Percentiles rank a stretch among this genome's conserved stretches.
Conservation (phyloP, 2,888 invertebrate species). For the Catocala fraxini region DNA sequence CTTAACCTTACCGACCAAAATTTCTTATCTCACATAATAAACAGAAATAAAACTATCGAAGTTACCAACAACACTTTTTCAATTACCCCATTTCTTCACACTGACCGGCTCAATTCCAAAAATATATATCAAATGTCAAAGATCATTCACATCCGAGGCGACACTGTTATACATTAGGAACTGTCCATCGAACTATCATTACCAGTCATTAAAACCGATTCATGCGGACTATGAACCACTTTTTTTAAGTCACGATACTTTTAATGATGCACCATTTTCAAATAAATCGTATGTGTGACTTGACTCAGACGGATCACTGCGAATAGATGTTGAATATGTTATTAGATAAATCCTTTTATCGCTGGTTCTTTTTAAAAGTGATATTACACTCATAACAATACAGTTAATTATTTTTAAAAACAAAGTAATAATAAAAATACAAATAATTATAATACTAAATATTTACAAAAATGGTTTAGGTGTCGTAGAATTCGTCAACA, state of each 20-base stretch:
- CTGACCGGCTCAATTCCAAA: constrained; percentile 23
- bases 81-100: neutral
- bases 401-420: no score
- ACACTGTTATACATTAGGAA: constrained; percentile 43
- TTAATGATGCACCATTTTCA: constrained; percentile 76
- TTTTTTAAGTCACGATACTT: constrained; percentile 67
- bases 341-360: no score
- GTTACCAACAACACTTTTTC: neutral
- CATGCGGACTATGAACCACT: constrained; percentile 52
- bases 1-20: no score
- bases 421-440: no score
- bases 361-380: no score
- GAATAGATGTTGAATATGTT: no score
- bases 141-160: constrained; percentile 32
- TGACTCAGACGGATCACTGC: constrained; percentile 5
- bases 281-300: constrained; percentile 61
- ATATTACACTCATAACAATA: no score
- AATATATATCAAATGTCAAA: constrained; percentile 44
- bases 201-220: constrained; percentile 64
- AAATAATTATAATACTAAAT: no score
- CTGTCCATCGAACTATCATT: constrained; percentile 57
- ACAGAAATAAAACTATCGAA: no score
- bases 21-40: no score
- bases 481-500: no score
- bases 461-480: no score